Conservation (phyloP, 2,113 vertebrate genomes). For the Oryctolagus cuniculus region mOryCun1.1 NC_091443.1:89123001-89123500, state of each 20-base stretch:
- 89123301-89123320: background rate
- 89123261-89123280: no score
- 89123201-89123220: background rate
- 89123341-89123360: background rate
- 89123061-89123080: background rate
- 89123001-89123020: accelerated
- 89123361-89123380: background rate
- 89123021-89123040: background rate
- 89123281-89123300: background rate
- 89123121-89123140: background rate
- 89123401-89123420: background rate
- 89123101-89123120: background rate
- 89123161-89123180: background rate
- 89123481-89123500: background rate
- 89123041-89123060: background rate
- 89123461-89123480: background rate
- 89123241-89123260: no score
- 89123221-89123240: background rate
- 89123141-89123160: background rate
- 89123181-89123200: background rate
- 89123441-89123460: background rate
- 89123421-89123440: background rate
- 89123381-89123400: background rate
- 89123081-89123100: background rate
- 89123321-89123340: background rate